Percentiles rank a stretch among this genome's conserved stretches.
phyloP scores from a whole-genome alignment of 2,888 invertebrate genomes.

The Cyrtodaria siliqua region DNA sequence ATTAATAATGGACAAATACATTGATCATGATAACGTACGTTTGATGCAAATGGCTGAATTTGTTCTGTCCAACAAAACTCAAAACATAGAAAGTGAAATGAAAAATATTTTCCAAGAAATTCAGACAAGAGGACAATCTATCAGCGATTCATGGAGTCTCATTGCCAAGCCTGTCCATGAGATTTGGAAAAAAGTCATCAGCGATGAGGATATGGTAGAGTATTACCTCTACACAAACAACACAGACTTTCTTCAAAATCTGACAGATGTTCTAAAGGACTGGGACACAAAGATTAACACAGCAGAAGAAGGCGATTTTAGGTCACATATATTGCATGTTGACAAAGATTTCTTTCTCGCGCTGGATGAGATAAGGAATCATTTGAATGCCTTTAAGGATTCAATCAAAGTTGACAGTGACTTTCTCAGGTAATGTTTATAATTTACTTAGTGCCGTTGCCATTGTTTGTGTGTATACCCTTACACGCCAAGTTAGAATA shows the following conservation, averaged over 20 bases:
- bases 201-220: conserved; percentile 69
- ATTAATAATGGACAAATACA: conserved; percentile 44
- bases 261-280: conserved; percentile 45
- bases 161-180: conserved; percentile 42
- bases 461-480: no score
- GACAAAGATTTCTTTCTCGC: conserved; percentile 68
- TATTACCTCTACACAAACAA: conserved; percentile 70
- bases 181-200: conserved; percentile 72
- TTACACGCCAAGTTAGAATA: no score
- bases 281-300: conserved; percentile 26
- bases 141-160: conserved; percentile 70
- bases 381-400: conserved; percentile 59
- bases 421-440: conserved; percentile 48
- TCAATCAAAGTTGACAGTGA: conserved; percentile 65
- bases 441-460: no score
- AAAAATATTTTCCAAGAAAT: conserved; percentile 72
- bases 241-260: conserved; percentile 57
- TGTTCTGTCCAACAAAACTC: conserved; percentile 62
- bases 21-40: conserved; percentile 40
- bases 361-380: conserved; percentile 54
- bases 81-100: conserved; percentile 55
- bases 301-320: conserved; percentile 63
- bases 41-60: conserved; percentile 62
- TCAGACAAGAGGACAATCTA: conserved; percentile 70
- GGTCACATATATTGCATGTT: conserved; percentile 56